phyloP scores from a whole-genome alignment of 2,113 vertebrate genomes.

The Pungitius pungitius region DNA sequence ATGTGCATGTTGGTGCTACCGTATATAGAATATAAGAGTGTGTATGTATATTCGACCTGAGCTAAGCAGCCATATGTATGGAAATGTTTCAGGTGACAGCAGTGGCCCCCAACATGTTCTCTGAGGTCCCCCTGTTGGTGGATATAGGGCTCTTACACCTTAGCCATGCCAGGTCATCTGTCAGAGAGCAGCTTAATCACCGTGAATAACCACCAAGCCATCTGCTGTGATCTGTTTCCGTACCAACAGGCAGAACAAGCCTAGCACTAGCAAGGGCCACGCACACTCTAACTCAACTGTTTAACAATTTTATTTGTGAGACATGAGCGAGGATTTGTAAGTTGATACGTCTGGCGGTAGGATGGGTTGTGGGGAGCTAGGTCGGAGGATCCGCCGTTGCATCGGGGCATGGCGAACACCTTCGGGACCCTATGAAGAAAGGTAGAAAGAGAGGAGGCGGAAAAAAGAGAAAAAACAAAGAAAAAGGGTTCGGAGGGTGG shows the following conservation, averaged over 20 bases:
- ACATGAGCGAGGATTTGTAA: too few species aligned
- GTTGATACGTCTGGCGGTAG: too few species aligned
- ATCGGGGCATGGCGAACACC: too few species aligned
- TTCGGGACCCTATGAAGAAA: too few species aligned
- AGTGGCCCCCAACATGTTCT: conserved; percentile 13
- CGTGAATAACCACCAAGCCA: conserved; percentile 19
- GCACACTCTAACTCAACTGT: too few species aligned
- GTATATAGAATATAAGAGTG: background rate
- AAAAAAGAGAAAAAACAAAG: too few species aligned
- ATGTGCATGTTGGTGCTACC: background rate
- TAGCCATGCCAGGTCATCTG: conserved; percentile 33
- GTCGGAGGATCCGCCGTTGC: too few species aligned
- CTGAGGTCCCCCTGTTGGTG: conserved; percentile 1
- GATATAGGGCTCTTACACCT: conserved; percentile 25
- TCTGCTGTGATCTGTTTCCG: conserved; percentile 13
- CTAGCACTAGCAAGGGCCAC: too few species aligned
- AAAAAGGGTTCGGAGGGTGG: too few species aligned
- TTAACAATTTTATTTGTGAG: too few species aligned
- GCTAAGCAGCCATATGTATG: conserved; percentile 24
- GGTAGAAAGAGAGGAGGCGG: too few species aligned
- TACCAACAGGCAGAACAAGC: background rate
- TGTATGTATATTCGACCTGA: background rate
- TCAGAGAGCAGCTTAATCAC: conserved; percentile 25
- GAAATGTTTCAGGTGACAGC: conserved; percentile 17
- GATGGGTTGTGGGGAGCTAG: too few species aligned